Evolutionary conservation across 2,797 vertebrate species (phyloP).

Genomic region (Eleutherodactylus coqui): DNA sequence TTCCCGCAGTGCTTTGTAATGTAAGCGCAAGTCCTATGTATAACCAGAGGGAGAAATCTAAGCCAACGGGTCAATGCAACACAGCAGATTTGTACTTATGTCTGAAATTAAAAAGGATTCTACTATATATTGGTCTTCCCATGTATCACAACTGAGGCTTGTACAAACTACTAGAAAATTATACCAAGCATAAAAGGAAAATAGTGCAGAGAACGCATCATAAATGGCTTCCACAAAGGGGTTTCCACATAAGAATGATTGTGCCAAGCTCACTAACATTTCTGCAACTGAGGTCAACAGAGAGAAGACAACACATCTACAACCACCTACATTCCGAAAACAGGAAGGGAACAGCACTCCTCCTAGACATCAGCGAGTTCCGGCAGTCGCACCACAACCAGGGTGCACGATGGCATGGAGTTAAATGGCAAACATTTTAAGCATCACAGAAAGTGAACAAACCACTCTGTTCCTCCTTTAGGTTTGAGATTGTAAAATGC

Average conservation of each 20-base stretch:
- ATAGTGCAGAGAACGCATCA: background rate
- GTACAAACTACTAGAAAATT: background rate
- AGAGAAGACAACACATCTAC: background rate
- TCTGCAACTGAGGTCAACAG: too few species aligned
- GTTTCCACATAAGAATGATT: background rate
- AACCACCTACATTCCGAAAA: background rate
- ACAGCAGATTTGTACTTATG: background rate
- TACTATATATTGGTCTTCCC: background rate
- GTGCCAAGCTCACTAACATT: background rate
- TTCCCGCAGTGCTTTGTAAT: background rate
- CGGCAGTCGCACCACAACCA: background rate
- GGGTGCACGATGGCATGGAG: background rate
- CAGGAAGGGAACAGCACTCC: background rate
- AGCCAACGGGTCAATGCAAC: background rate
- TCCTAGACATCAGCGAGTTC: background rate
- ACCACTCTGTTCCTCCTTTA: too few species aligned
- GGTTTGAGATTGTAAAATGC: too few species aligned
- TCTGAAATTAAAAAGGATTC: background rate
- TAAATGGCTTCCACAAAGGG: background rate
- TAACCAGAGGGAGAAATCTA: background rate
- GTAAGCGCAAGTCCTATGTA: too few species aligned
- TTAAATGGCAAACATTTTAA: background rate
- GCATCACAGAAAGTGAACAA: background rate
- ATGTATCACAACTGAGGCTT: background rate
- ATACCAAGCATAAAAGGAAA: background rate